Evolutionary conservation across 2,113 vertebrate species (phyloP).

Genomic region (Xiphophorus couchianus): DNA sequence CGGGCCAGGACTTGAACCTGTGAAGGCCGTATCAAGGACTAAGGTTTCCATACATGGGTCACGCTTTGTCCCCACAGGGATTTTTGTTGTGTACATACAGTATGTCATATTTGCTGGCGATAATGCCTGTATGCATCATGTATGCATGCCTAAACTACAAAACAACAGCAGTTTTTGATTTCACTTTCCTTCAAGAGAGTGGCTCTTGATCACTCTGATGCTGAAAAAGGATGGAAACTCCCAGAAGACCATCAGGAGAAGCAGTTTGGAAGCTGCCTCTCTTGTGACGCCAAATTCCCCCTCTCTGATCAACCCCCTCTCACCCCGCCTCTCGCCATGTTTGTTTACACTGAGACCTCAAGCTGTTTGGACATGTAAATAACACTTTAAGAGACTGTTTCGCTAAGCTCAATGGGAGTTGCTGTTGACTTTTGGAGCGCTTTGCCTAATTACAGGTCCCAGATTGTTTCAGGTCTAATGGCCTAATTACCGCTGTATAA

Average conservation of each 20-base stretch:
- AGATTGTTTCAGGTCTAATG: constrained; percentile 81
- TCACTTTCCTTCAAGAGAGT: not conserved
- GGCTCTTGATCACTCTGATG: constrained; percentile 7
- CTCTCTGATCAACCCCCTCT: constrained; percentile 52
- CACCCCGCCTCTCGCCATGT: constrained; percentile 51
- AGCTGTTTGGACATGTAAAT: constrained; percentile 82
- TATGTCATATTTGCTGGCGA: not conserved
- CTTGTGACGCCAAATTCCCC: constrained; percentile 28
- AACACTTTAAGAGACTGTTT: constrained; percentile 76
- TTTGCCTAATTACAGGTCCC: constrained; percentile 83
- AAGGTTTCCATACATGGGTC: too few relatives aligned
- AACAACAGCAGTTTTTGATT: not conserved
- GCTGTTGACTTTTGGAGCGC: constrained; percentile 78
- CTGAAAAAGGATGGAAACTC: constrained; percentile 2
- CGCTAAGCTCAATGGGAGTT: constrained; percentile 77
- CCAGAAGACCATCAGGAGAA: constrained; percentile 9
- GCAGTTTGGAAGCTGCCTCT: constrained; percentile 28
- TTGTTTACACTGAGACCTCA: constrained; percentile 70
- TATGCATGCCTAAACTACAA: not conserved
- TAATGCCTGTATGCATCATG: not conserved
- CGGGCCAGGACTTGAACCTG: too few relatives aligned
- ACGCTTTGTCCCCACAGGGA: too few relatives aligned
- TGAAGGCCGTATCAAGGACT: too few relatives aligned
- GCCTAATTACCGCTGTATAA: constrained; percentile 81
- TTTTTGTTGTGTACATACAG: too few relatives aligned